Conservation (phyloP, 2,797 vertebrate species). For the Cheirogaleus major region DNA sequence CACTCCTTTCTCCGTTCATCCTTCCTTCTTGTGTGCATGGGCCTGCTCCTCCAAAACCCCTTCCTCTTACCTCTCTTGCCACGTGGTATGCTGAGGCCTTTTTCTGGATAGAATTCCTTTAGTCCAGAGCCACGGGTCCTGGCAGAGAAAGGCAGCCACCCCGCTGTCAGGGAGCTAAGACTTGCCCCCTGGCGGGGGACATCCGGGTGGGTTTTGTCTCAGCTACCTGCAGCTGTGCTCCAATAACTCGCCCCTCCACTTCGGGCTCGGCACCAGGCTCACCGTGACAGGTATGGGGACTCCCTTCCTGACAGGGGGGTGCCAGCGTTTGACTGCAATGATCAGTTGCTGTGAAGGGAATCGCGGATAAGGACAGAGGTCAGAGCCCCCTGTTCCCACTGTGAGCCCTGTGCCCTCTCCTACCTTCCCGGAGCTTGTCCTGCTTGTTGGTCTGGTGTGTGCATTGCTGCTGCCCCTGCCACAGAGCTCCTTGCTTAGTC, state of each 20-base stretch:
- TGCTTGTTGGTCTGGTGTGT: accelerated
- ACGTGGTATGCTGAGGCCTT: not conserved
- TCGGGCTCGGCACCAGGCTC: slow-evolving; percentile 47
- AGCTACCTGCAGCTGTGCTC: not conserved
- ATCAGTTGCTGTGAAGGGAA: not conserved
- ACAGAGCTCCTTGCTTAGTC: accelerated
- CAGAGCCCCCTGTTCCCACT: not conserved
- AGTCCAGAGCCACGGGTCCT: not conserved
- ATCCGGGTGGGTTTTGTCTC: not conserved
- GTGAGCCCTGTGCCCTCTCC: no score
- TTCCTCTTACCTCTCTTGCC: not conserved
- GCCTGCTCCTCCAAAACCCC: not conserved
- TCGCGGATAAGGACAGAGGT: accelerated
- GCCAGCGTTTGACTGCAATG: no score
- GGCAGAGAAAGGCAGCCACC: not conserved
- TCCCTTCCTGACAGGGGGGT: not conserved
- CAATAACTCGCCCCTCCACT: slow-evolving; percentile 22
- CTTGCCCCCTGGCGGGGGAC: not conserved
- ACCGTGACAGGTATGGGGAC: slow-evolving; percentile 65
- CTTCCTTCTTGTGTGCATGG: accelerated
- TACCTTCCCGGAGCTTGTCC: accelerated
- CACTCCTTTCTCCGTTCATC: accelerated
- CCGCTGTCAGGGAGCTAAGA: accelerated
- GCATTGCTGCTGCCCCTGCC: accelerated
- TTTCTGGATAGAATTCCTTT: not conserved